Evolutionary conservation across 2,797 vertebrate genomes (phyloP).

Genomic region (Gymnothorax reevesii): DNA sequence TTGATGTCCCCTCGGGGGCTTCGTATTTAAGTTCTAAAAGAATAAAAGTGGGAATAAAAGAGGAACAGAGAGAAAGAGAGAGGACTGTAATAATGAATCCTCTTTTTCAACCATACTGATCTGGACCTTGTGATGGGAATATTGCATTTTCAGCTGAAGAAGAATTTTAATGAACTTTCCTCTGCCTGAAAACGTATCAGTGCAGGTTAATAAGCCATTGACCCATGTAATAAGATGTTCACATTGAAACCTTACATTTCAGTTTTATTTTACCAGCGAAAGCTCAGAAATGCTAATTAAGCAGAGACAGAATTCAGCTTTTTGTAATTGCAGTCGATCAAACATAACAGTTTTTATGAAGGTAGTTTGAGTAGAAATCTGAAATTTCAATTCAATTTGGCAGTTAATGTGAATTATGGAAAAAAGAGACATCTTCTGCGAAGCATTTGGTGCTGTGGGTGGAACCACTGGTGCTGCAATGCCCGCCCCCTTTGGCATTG

Average conservation of each 20-base stretch:
- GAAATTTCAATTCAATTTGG: slow-evolving; percentile 1
- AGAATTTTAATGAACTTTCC: slow-evolving; percentile 88
- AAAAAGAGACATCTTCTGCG: not conserved
- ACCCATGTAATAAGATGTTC: slow-evolving; percentile 87
- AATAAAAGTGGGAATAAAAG: slow-evolving; percentile 35
- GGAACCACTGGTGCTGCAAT: not conserved
- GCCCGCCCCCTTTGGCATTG: no score
- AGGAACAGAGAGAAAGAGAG: slow-evolving; percentile 23
- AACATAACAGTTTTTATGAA: not conserved
- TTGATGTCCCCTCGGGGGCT: no score
- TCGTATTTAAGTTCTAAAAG: slow-evolving; percentile 24
- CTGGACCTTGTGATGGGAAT: slow-evolving; percentile 79
- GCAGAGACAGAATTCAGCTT: slow-evolving; percentile 26
- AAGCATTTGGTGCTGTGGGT: slow-evolving; percentile 16
- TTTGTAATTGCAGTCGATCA: slow-evolving; percentile 16
- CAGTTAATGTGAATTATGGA: slow-evolving; percentile 4
- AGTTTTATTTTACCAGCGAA: slow-evolving; percentile 49
- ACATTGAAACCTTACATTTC: slow-evolving; percentile 75
- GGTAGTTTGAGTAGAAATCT: not conserved
- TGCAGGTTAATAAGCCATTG: slow-evolving; percentile 84
- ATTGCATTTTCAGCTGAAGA: slow-evolving; percentile 85
- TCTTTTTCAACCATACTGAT: slow-evolving; percentile 81
- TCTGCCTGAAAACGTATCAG: slow-evolving; percentile 80
- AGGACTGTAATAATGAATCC: slow-evolving; percentile 62
- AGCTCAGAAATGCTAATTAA: not conserved